Base-by-base conservation (phyloP, 35 echinoderm and acorn worm genomes). In the Heliocidaris tuberculata region DNA sequence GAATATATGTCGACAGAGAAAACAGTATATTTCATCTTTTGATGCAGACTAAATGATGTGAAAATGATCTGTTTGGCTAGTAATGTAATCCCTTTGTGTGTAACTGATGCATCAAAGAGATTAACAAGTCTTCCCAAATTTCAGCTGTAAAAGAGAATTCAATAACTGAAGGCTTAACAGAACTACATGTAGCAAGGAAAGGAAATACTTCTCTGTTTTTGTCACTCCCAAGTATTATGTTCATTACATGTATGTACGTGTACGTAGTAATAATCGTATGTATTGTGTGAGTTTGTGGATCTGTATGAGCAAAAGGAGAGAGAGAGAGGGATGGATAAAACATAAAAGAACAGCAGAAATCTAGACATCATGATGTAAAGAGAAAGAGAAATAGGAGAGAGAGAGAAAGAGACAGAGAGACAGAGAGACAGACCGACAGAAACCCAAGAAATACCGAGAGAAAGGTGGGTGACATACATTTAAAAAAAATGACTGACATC, bases 91-190 rank as follows among this genome's bases (percentile, higher is more conserved):
- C 27, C 65, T 21, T 10, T n/a, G 65, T n/a, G 5, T 78, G 65
- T 78, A 78, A 78, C 65, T n/a, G 65, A 78, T 78, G 65, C 65
- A 78, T 19, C 65, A 78, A 78, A 78, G 19, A 78, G 65, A 78
- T 78, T 78, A 78, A 21, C 7, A n/a, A 78, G 21, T 78, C 65
- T 78, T 78, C 65, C 65, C 65, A 78, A n/a, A 78, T 78, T 78
- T 78, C 65, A 78, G 65, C 65, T 27, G 65, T 27, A 78, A 78
- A 78, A 78, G 65, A 78, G 65, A 78, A 24, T 78, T n/a, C 27
- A 78, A 78, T 78, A 78, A 78, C 65, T 19, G 21, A 78, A 27
- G 21, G 65, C 21, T 78, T 78, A 78, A 78, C 35, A 42, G 19
- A 78, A 78, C 65, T 29, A n/a, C n/a, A n/a, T n/a, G n/a, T n/a